phyloP scores from a whole-genome alignment of 2,113 vertebrate genomes.

The Pelecanoides urinatrix region DNA sequence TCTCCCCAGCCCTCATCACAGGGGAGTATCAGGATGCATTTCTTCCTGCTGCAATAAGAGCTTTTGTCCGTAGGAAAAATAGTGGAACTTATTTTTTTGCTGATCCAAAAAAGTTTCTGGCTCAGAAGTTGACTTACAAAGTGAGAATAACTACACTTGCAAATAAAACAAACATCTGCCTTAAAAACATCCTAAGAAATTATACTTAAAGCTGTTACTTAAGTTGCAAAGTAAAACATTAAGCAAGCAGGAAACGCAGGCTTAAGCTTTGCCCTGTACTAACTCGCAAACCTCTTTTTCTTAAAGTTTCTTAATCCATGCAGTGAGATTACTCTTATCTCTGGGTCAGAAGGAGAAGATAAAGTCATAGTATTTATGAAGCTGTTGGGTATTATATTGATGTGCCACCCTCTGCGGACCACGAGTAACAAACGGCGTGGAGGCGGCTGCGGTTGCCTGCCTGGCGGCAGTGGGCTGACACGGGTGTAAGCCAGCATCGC shows the following conservation, averaged over 20 bases:
- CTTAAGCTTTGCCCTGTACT: not conserved
- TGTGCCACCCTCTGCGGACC: not conserved
- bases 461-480: not conserved
- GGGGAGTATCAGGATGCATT: not conserved
- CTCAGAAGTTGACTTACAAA: not conserved
- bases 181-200: not conserved
- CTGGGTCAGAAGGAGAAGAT: not conserved
- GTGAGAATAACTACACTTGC: not conserved
- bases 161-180: not conserved
- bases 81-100: not conserved
- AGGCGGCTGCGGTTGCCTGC: not conserved
- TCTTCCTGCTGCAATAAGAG: not conserved
- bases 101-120: not conserved
- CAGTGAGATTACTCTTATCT: not conserved
- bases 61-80: not conserved
- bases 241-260: not conserved
- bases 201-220: not conserved
- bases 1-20: not conserved
- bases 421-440: not conserved
- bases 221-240: not conserved
- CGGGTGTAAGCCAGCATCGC: not conserved
- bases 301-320: not conserved
- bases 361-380: not conserved
- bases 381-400: accelerated
- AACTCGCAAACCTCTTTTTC: not conserved